Evolutionary conservation across 1,140 invertebrate species (phyloP), one percentile per base, ranked within the genome.

Genomic region (Drosophila parvula): DNA sequence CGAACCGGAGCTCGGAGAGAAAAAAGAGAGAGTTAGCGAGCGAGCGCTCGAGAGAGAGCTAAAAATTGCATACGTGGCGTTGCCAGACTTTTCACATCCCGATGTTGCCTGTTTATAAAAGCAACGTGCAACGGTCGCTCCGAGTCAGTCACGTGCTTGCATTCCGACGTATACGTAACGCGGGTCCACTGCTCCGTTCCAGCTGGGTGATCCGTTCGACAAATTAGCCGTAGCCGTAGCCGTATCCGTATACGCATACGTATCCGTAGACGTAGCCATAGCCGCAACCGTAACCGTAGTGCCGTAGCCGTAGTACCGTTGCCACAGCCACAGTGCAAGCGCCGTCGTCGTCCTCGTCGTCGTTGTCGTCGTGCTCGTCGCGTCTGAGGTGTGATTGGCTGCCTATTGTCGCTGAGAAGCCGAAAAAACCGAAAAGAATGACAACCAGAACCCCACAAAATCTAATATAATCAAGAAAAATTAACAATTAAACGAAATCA

Each of bases 131-230:
- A 59, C 30, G 48, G 27, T 74, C 55, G 74, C 64, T 71, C 59
- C 73, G 43, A 86, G 58, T 90, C 88, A 90, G 88, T 90, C 88
- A 90, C 88, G 88, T 90, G 88, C 82, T 77, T 83, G 79, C 74
- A 90, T 71, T 56, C 58, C 71, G 79, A 81, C 79, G 81, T 74
- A 68, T 71, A 68, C 38, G 68, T 56, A 74, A 63, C 69, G 76
- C 75, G 75, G 78, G 58, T 71, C 69, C 67, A 69, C 78, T 61
- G 45, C 44, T 41, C 43, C 53, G 50, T 44, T 61, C 65, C 61
- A 65, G 64, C 64, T 81, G 70, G 74, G 75, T 88, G 82, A 85
- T 85, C 81, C 81, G 81, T 78, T 81, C 82, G 78, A 78, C 74
- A 82, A 74, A 81, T 62, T 67, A 65, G 70, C 67, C 81, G 74